Evolutionary conservation across 1,140 invertebrate species (phyloP).

Genomic region (Euschistus heros): DNA sequence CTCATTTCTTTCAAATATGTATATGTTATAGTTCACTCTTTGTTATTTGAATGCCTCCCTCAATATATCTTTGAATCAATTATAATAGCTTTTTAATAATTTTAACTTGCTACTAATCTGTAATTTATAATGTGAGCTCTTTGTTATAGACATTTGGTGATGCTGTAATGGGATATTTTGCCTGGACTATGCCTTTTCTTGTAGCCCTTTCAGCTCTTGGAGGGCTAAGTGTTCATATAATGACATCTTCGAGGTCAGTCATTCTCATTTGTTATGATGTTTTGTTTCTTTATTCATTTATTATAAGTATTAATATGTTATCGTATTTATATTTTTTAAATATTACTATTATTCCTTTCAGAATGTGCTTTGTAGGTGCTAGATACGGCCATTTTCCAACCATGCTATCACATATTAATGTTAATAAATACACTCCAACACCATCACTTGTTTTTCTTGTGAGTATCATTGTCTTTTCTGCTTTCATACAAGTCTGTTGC

Average conservation of each 20-base stretch:
- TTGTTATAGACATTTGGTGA: constrained; percentile 67
- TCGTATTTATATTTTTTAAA: neutral
- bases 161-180: constrained; percentile 53
- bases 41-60: no score
- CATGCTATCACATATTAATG: constrained; percentile 72
- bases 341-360: constrained; percentile 22
- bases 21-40: no score
- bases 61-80: no score
- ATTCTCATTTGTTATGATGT: neutral
- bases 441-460: constrained; percentile 79
- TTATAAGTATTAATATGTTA: no score
- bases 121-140: neutral
- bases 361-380: constrained; percentile 86
- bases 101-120: neutral
- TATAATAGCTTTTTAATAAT: neutral
- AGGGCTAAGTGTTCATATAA: constrained; percentile 78
- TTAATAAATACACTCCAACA: constrained; percentile 68
- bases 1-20: no score
- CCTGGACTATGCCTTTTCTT: constrained; percentile 71
- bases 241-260: constrained; percentile 57
- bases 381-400: constrained; percentile 80
- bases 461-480: constrained; percentile 32
- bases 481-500: no score
- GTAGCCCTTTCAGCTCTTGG: constrained; percentile 79
- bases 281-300: no score